Evolutionary conservation across 2,888 invertebrate genomes (phyloP), one percentile per base, ranked within the genome.

Genomic region (Poecilus cupreus): DNA sequence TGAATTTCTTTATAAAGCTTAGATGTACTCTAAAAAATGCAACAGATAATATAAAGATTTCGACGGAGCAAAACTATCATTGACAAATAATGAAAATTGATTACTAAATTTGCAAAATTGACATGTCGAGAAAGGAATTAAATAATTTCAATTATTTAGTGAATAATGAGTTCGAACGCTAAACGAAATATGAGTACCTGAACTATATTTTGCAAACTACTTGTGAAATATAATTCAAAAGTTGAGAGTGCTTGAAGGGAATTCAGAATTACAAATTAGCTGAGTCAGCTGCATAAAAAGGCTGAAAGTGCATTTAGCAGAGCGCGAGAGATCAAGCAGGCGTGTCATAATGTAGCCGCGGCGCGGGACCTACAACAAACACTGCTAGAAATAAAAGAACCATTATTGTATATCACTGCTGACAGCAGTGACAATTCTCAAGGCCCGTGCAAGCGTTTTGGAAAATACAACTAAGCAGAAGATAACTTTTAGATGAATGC

Each of bases 321-420:
- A 20, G 54, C 22, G 22, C 64, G 64, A 32, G 32, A 37, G 37
- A 64, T 64, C 32, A 16, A 64, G 64, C 64, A 64, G 32, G 32
- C 64, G 32, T 16, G 64, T 46, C 46, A 72, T 72, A 72, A 72
- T 72, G 32, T 64, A 49, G 32, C 51, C 22, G 74, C 51, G 32
- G 51, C 74, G 5, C 13, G 32, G 46, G 72, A 72, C 72, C 60
- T 43, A 51, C 20, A 75, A 75, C 74, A 75, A 68, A 75, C 74
- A 75, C 51, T 13, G 46, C 51, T 32, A 75, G 74, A 75, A 75
- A 75, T 75, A 75, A 75, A 75, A 75, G 51, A 75, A 75, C 51
- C 74, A 75, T 75, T 75, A 75, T 75, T 75, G 74, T 75, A 75
- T 75, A 75, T 75, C 74, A 75, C 74, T 51, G 74, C 26, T 51